Evolutionary conservation across 2,888 invertebrate species (phyloP), one percentile per base, ranked within the genome.

Genomic region (Rhingia campestris): DNA sequence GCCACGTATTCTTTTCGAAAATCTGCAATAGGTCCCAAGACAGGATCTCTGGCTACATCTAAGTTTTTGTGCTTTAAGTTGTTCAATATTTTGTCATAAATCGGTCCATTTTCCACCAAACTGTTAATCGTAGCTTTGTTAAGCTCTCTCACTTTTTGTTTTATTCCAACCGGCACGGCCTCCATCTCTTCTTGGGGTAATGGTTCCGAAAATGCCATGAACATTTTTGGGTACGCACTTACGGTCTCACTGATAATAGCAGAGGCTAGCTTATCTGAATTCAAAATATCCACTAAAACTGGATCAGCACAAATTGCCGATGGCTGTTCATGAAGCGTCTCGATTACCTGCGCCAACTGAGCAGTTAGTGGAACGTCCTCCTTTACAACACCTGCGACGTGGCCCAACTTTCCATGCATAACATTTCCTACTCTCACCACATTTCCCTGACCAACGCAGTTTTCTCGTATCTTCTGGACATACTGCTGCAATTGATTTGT

Each of bases 381-480:
- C 3, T 53, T 33, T 5, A 47, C 56, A 7, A 30, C 37, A 5
- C 49, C 66, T 3, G 49, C 54, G 9, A 88, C 77, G 80, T 94
- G 87, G 91, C 93, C 84, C 91, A 91, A 85, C 10, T 88, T 86
- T 3, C 87, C 89, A 14, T 89, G 87, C 0, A 80, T 69, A 3
- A 89, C 81, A 5, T 92, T 93, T 4, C 92, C 93, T 74, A 94
- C 93, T 90, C 95, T 91, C 3, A 94, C 94, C 9, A 95, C 95
- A 89, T 93, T 94, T 67, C 95, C 96, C 92, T 95, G 95, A 4
- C 96, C 96, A 12, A 95, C 94, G 74, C 94, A 95, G 90, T 95
- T 94, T 64, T 94, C 94, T 87, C 95, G 94, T 87, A 95, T 93
- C 84, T 93, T 93, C 45, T 93, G 92, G 4, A 94, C 91, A 88